Base-by-base conservation (phyloP, 2,113 vertebrate genomes). In the Orcinus orca region DNA sequence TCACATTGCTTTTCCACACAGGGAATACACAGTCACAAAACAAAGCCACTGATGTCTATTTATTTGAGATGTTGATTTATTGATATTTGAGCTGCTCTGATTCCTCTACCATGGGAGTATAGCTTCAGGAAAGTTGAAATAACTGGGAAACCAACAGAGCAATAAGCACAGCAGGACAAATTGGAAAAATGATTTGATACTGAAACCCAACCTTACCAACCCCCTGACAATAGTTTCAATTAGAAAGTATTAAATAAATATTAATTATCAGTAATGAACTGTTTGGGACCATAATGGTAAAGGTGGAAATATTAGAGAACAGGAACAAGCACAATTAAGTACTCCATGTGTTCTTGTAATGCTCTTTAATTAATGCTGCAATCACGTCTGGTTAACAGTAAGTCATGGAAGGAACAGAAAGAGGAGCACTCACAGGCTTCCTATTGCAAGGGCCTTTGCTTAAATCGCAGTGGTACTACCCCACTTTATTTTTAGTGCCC, bases 81-180 rank as follows among this genome's bases (percentile, higher is more conserved):
- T 31, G 93, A 95, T 97, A 92, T 58, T 38, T 36, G 3, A 95
- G 29, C 38, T 7, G 21, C 80, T 77, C 44, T 13, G 50, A 79
- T 96, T 96, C 92, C 73, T 82, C 96, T 77, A 5, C 73, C 1
- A 83, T 18, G 60, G 38, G 25, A 87, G 88, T 71, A 53, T 8
- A 73, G 89, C 60, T 95, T 83, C 50, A 95, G 97, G 95, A 97
- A 94, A 97, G 83, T 96, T 87, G 94, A 92, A 98, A 94, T 97
- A 90, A 97, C 96, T 97, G 92, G 96, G 97, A 98, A 98, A 98
- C 86, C 95, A 98, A 97, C 71, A 97, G 90, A 97, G 97, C 95
- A 95, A 84, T 95, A 95, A 98, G 97, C 97, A 97, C 92, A 98
- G 94, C 93, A 96, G 85, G 74, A 94, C 92, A 96, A 98, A 98